Base-by-base conservation (phyloP, 2,888 invertebrate species). In the Latrodectus elegans region DNA sequence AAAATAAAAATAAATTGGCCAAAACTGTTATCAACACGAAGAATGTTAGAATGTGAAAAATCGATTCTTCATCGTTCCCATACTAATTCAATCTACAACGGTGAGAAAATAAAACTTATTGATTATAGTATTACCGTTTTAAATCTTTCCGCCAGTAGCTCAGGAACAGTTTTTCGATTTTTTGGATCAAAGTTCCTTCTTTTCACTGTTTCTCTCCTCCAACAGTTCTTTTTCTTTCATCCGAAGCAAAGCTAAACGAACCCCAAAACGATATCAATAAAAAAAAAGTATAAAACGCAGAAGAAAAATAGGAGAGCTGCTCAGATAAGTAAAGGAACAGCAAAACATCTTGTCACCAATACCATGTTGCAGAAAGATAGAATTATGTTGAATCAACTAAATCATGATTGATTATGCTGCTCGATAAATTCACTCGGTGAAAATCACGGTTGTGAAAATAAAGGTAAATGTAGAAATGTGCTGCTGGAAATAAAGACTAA, bases 391-490 rank as follows among this genome's bases (percentile, higher is more conserved):
- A 38, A 53, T 26, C 17, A 70, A 51, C 75, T 70, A 70, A 79
- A 64, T 72, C 22, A 53, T 80, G 80, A 80, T 80, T 80, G 80
- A 80, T 80, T 72, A 80, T 60, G 65, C 26, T 73, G 64, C 49
- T 72, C 49, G 72, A 72, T 80, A 55, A 64, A 80, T 80, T 72
- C 52, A 52, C 80, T 64, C 64, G 38, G 51, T 55, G 17, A 10
- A 51, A 17, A 11, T 17, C 38, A 38, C 15, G 17, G 73, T 11
- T 71, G 71, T 71, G 49, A 49, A 71, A 26, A 71, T 38, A 49
- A 15, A 49, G 15, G 38, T 38, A 71, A 71, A 38, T 38, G 38
- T 38, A 38, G 26, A 26, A 26, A 67, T 38, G 22, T 0, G 38
- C 38, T 38, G 38, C 38, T 38, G 38, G 38, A 38, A 38, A 38